These are phyloP conservation scores for Andricus grossulariae DNA, from an alignment of 1,140 invertebrate species.

Conservation along the genomic window DNA sequence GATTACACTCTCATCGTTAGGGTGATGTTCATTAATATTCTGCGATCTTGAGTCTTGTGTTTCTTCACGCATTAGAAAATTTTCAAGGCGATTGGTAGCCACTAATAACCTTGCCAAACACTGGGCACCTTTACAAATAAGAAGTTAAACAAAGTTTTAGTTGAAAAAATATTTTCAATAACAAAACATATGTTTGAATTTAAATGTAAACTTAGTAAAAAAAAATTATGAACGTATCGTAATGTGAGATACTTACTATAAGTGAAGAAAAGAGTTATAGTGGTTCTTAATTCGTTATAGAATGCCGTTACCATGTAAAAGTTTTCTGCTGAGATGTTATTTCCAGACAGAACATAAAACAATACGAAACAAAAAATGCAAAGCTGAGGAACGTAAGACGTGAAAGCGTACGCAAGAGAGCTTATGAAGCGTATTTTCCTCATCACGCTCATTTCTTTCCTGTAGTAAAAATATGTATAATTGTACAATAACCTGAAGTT, in stretches of 20 bases:
- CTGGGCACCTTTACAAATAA: slow-evolving; percentile 79
- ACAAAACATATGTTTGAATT: slow-evolving; percentile 83
- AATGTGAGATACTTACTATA: slow-evolving; percentile 61
- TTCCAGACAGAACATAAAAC: too few species aligned
- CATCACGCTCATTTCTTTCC: slow-evolving; percentile 42
- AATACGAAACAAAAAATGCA: slow-evolving; percentile 87
- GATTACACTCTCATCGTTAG: background rate
- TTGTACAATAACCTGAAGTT: too few species aligned
- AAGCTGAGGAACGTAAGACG: slow-evolving; percentile 84
- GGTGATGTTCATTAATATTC: background rate
- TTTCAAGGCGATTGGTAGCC: slow-evolving; percentile 82
- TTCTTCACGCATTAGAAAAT: slow-evolving; percentile 83
- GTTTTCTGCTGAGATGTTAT: slow-evolving; percentile 83
- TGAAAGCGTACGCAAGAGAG: slow-evolving; percentile 78
- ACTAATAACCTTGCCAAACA: slow-evolving; percentile 79
- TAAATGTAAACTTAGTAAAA: too few species aligned
- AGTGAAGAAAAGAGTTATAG: slow-evolving; percentile 43
- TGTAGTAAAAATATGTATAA: slow-evolving; percentile 28
- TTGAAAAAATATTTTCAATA: slow-evolving; percentile 83
- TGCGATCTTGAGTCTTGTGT: slow-evolving; percentile 55
- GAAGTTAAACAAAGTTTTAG: slow-evolving; percentile 83
- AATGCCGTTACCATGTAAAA: slow-evolving; percentile 85
- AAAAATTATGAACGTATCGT: too few species aligned
- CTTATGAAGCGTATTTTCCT: slow-evolving; percentile 39
- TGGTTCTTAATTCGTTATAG: slow-evolving; percentile 83